phyloP scores from a whole-genome alignment of 2,888 invertebrate species.

The Drosophila helvetica region DNA sequence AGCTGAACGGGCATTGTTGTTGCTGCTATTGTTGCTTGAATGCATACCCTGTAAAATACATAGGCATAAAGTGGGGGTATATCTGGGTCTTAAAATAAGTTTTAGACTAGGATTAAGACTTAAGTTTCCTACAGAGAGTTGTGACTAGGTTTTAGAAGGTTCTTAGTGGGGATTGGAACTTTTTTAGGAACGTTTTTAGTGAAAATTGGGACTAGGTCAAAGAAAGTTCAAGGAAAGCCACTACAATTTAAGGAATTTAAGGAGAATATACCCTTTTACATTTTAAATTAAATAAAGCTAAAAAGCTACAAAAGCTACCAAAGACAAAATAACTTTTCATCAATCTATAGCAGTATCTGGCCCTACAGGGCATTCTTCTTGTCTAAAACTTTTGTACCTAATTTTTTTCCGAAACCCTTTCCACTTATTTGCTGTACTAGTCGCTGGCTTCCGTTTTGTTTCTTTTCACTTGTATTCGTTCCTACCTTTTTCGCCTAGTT shows the following conservation, averaged over 20 bases:
- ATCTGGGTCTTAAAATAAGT: background rate
- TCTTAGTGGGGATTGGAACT: background rate
- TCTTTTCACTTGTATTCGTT: conserved; percentile 44
- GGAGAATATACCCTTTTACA: no score
- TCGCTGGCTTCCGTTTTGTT: conserved; percentile 35
- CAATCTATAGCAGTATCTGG: no score
- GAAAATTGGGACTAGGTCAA: background rate
- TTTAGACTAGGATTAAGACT: background rate
- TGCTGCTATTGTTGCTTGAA: conserved; percentile 30
- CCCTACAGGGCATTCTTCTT: no score
- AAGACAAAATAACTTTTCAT: no score
- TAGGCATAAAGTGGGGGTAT: background rate
- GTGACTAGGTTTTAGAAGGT: background rate
- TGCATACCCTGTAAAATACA: conserved; percentile 18
- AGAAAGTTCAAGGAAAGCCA: background rate
- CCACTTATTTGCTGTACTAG: conserved; percentile 34
- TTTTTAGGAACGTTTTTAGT: background rate
- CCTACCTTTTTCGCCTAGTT: conserved; percentile 61
- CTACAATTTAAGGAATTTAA: no score
- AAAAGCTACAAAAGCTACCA: no score
- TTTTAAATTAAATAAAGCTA: no score
- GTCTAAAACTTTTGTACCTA: no score
- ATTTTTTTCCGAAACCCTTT: conserved; percentile 17
- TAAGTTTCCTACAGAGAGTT: background rate
- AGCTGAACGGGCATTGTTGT: conserved; percentile 26